Percentiles rank a stretch among this genome's conserved stretches.
phyloP scores from a whole-genome alignment of 2,888 invertebrate species.

The Selenia dentaria region DNA sequence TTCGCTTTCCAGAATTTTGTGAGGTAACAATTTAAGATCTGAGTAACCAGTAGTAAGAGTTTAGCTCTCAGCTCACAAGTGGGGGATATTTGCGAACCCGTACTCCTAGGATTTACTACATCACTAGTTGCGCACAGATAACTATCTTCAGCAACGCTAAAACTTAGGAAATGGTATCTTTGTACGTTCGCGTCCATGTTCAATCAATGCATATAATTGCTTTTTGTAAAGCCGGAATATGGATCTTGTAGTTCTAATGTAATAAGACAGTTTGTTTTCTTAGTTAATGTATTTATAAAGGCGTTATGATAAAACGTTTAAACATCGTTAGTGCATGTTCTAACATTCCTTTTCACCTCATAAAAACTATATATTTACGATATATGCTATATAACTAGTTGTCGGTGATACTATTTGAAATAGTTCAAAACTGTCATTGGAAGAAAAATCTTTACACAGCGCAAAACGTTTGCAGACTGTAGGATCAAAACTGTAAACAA shows the following conservation, averaged over 20 bases:
- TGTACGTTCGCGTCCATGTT: slow-evolving; percentile 67
- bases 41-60: slow-evolving; percentile 53
- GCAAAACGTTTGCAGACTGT: slow-evolving; percentile 19
- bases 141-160: slow-evolving; percentile 68
- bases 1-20: slow-evolving; percentile 43
- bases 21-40: slow-evolving; percentile 54
- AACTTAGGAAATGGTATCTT: slow-evolving; percentile 77
- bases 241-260: slow-evolving; percentile 67
- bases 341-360: slow-evolving; percentile 9
- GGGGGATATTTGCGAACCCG: slow-evolving; percentile 63
- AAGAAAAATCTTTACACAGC: slow-evolving; percentile 9
- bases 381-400: neutral
- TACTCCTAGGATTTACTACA: slow-evolving; percentile 74
- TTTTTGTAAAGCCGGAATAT: slow-evolving; percentile 64
- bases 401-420: neutral
- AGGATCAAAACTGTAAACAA: slow-evolving; percentile 23
- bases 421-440: slow-evolving; percentile 4
- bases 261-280: slow-evolving; percentile 70
- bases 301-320: slow-evolving; percentile 56
- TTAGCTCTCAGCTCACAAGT: slow-evolving; percentile 52
- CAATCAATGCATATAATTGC: slow-evolving; percentile 69
- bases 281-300: slow-evolving; percentile 63
- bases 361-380: slow-evolving; percentile 10
- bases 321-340: slow-evolving; percentile 37
- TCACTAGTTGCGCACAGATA: slow-evolving; percentile 76